Base-by-base conservation (phyloP, 2,888 invertebrate species). In the Papilio gigon region DNA sequence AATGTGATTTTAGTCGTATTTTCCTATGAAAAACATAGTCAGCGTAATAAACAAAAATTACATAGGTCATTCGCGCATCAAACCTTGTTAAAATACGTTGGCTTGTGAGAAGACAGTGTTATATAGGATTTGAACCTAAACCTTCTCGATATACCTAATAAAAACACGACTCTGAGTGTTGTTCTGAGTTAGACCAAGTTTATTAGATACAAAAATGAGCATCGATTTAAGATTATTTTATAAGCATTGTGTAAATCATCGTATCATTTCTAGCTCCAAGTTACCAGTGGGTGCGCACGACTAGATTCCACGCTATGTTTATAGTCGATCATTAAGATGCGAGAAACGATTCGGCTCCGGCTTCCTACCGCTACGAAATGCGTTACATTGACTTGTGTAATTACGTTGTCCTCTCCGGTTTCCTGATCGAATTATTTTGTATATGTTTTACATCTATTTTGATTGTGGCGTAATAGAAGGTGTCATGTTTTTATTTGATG, bases 321-420 rank as follows among this genome's bases (percentile, higher is more conserved):
- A 63, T 50, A 11, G 50, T 20, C 22, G 35, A 33, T 63, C 63
- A 63, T 63, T 63, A 63, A 22, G 8, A 50, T 63, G 50, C 63
- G 20, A 35, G 50, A 35, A 63, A 22, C 14, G 63, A 63, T 37
- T 50, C 37, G n/a, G 35, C 35, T 22, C 37, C 35, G 14, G 17
- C n/a, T n/a, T 47, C 47, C 63, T 35, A 63, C 25, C 8, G n/a
- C 12, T 37, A 47, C 50, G 33, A 12, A 63, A 33, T 37, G 33
- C 63, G 63, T 63, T 50, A 33, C 35, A 17, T 6, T 14, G 33
- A 14, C 35, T 50, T 63, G 50, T 50, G 37, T 63, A 62, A 62
- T 62, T 62, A 61, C 25, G n/a, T 61, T 42, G 44, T 22, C 35
- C 9, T 37, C 20, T 59, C 20, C 20, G 37, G 37, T 59, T 59